Evolutionary conservation across 2,113 vertebrate species (phyloP), one percentile per base, ranked within the genome.

Genomic region (Podocnemis expansa): DNA sequence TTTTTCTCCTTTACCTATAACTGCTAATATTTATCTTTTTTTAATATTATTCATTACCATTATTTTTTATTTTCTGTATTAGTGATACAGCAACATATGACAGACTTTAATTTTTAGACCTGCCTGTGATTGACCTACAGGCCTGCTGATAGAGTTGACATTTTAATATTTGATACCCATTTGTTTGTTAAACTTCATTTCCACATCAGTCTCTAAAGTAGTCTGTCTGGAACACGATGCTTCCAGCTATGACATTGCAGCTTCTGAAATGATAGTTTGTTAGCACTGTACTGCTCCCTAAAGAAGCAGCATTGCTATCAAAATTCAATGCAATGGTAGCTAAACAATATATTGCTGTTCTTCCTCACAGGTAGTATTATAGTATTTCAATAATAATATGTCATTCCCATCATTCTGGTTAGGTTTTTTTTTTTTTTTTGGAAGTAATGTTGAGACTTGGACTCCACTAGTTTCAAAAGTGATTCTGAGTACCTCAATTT

Each of bases 121-220:
- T 49, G 10, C 27, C 43, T 75, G 9, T 79, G 92, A 38, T 5
- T 94, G 73, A 63, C 54, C 58, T 78, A 52, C 3, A 6, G 45
- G 5, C 17, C 78, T 67, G 6, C 43, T 93, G 49, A 54, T 78
- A 58, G 81, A 80, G 11, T 80, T 87, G 49, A 80, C n/a, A 56
- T 89, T 94, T 89, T 91, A 13, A 4, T 81, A 3, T 85, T 84
- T 47, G 38, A 31, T 55, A 84, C 10, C 79, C 86, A 14, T 86
- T 91, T 80, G 10, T 91, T 79, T 94, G 25, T 85, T 84, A 89
- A 2, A 6, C 52, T 85, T 88, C 1, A 80, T 93, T 97, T 49
- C 78, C 45, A 31, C 4, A 52, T 84, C 11, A 49, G 63, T 96
- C 45, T 5, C 47, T 60, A 41, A 34, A 14, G 80, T 24, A 38